Conservation (phyloP, 2,113 vertebrate species). For the Grammomys surdaster region DNA sequence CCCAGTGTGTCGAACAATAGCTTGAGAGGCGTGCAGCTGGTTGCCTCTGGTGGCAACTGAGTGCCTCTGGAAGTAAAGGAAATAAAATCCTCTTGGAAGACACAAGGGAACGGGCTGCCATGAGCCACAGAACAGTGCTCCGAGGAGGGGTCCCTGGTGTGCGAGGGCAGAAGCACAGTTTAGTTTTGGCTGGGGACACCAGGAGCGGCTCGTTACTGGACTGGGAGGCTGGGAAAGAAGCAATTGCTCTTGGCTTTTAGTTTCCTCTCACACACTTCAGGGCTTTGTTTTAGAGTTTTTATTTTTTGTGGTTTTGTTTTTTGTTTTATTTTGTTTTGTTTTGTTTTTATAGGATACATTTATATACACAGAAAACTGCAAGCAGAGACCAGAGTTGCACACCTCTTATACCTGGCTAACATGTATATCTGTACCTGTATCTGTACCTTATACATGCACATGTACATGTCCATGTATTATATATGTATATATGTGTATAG, state of each 20-base stretch:
- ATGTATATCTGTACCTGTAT: not conserved
- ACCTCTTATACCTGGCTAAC: not conserved
- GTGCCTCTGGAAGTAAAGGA: constrained; percentile 29
- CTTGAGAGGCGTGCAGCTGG: not conserved
- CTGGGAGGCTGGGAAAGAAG: not conserved
- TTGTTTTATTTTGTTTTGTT: not conserved
- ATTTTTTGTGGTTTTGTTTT: not conserved
- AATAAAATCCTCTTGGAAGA: constrained; percentile 37
- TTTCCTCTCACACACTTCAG: not conserved
- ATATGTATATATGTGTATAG: not conserved
- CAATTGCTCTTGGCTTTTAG: not conserved
- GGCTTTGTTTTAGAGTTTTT: not conserved
- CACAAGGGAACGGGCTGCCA: not conserved
- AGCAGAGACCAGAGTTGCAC: not conserved
- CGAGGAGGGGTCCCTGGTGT: not conserved
- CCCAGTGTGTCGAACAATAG: constrained; percentile 59
- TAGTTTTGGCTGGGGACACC: not conserved
- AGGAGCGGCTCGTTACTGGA: not conserved
- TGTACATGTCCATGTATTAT: too few species aligned
- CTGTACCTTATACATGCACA: too few species aligned
- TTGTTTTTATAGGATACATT: not conserved
- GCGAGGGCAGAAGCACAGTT: not conserved
- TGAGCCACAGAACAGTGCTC: not conserved
- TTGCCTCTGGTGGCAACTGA: constrained; percentile 49
- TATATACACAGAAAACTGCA: not conserved